A percentile compares a stretch with the other conserved stretches of the same genome.
Conservation (phyloP, 2,888 invertebrate species). For the Psococerastis gibbosa region DNA sequence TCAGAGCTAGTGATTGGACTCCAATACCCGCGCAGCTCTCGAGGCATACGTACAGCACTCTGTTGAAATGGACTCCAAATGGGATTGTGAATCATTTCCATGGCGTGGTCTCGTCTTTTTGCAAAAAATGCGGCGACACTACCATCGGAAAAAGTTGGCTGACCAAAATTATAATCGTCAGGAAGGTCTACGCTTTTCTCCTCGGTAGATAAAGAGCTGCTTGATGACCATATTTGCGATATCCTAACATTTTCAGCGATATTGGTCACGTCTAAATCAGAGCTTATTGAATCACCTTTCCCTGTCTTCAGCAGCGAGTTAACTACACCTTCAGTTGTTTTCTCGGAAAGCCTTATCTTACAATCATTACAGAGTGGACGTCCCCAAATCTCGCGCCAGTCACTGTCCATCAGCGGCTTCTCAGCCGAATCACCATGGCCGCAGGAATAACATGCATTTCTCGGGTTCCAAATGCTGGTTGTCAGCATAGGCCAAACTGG, state of each 20-base stretch:
- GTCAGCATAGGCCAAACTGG: not conserved
- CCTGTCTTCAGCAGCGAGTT: not conserved
- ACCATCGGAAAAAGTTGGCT: not conserved
- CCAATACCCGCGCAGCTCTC: not conserved
- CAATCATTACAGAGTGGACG: not conserved
- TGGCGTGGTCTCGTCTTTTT: not conserved
- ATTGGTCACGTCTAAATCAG: not conserved
- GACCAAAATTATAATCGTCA: not conserved
- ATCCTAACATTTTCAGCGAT: not conserved
- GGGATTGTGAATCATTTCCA: not conserved
- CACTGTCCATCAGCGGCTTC: not conserved
- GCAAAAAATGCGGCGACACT: not conserved
- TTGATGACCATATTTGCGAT: not conserved
- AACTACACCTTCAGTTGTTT: not conserved
- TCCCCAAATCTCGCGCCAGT: slow-evolving; percentile 15
- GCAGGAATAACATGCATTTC: not conserved
- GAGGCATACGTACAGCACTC: not conserved
- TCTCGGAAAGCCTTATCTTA: not conserved
- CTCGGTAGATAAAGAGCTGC: not conserved
- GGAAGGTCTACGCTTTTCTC: not conserved
- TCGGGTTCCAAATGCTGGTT: not conserved
- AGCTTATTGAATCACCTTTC: not conserved
- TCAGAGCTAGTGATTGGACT: not conserved
- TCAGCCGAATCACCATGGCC: not conserved
- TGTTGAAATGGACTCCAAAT: not conserved